Evolutionary conservation across 2,888 invertebrate genomes (phyloP), one percentile per base, ranked within the genome.

Genomic region (Cyaniris semiargus): DNA sequence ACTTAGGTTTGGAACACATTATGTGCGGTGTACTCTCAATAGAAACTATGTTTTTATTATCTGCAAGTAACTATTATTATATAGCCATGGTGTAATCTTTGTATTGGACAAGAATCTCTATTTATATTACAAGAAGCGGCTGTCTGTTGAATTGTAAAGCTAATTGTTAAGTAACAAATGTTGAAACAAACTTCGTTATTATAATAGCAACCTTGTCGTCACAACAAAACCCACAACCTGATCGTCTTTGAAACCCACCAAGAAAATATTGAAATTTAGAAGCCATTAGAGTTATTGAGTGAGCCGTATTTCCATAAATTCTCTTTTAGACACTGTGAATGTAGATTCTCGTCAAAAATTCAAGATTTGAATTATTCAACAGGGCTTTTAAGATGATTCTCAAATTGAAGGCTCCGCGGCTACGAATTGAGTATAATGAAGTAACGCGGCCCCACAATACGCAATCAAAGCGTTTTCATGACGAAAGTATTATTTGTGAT

Each of bases 291-390:
- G 81, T 83, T 84, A 86, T 84, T 83, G 83, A 83, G 84, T 84
- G 83, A 85, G 84, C 84, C 82, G 84, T 82, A 87, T 89, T 89
- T 86, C 83, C 88, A 87, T 88, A 87, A 88, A 88, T 88, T 87
- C 86, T 84, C 86, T 85, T 85, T 83, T 80, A 86, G 87, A 89
- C 87, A 89, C 87, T 86, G 86, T 86, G 85, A 86, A 84, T 84
- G 83, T 83, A 86, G 87, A 89, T 87, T 84, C 84, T 87, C 86
- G 85, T 87, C 88, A 89, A 90, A 90, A 89, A 90, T 90, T 89
- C 88, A 87, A 83, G 85, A 84, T 86, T 87, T 90, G 89, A 91
- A 91, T 91, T 85, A 91, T 91, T 90, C 90, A 91, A 85, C 81
- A 86, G 86, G 85, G 88, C 89, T 87, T 91, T 89, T 85, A 85